A percentile compares a stretch with the other conserved stretches of the same genome.
Conservation (phyloP, 2,888 invertebrate species). For the Ernsta delagoae region DNA sequence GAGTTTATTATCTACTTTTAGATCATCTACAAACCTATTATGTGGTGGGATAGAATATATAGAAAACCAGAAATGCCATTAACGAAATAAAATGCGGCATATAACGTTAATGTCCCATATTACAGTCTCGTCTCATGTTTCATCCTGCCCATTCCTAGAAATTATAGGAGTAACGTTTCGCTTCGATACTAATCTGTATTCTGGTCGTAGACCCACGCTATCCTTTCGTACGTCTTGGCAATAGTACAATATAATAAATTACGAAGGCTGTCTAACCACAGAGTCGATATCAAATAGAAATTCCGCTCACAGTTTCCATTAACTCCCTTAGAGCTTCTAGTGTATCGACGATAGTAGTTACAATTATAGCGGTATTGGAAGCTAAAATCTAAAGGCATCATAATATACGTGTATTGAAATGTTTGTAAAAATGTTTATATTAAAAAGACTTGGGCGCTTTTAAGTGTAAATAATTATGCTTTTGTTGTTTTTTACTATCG, state of each 20-base stretch:
- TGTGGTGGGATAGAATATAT: no score
- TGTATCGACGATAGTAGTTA: neutral
- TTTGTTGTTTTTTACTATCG: no score
- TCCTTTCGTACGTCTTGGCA: constrained; percentile 55
- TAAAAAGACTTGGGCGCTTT: no score
- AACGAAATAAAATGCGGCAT: neutral
- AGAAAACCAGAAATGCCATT: neutral
- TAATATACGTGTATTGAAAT: no score
- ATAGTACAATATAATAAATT: constrained; percentile 66
- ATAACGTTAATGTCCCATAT: neutral
- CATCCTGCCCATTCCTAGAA: constrained; percentile 8
- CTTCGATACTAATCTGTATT: constrained; percentile 41
- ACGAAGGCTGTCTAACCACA: constrained; percentile 45
- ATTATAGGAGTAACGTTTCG: constrained; percentile 22
- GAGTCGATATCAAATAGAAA: constrained; percentile 19
- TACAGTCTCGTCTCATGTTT: constrained; percentile 6
- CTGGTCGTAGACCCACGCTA: constrained; percentile 44
- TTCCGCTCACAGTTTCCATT: neutral
- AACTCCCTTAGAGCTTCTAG: neutral
- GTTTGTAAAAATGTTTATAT: no score
- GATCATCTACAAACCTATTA: no score
- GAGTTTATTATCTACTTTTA: no score
- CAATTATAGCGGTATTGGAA: neutral
- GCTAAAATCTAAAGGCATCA: no score
- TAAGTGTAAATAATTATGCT: no score